phyloP scores from a whole-genome alignment of 2,888 invertebrate species.

The Agriopis leucophaearia region DNA sequence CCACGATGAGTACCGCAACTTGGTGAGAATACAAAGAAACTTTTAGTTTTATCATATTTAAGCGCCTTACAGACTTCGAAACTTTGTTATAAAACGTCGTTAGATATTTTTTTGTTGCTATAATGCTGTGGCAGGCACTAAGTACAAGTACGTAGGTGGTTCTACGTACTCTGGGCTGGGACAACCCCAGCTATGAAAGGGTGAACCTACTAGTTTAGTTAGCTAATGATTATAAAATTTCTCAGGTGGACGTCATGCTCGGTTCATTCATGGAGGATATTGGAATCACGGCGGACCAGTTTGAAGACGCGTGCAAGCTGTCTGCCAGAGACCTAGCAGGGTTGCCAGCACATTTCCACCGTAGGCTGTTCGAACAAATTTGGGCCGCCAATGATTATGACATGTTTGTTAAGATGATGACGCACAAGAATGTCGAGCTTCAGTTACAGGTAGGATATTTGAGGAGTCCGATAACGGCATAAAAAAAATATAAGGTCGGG shows the following conservation, averaged over 20 bases:
- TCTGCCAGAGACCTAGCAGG: constrained; percentile 80
- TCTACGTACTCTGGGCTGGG: no score
- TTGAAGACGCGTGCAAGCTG: constrained; percentile 91
- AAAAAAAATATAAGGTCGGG: no score
- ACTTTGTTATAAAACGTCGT: background rate
- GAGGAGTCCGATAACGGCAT: no score
- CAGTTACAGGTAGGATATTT: constrained; percentile 87
- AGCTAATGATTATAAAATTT: background rate
- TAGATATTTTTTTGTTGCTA: background rate
- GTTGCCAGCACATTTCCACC: constrained; percentile 87
- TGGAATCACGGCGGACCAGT: constrained; percentile 94
- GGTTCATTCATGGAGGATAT: constrained; percentile 97
- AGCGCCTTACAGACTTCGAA: background rate
- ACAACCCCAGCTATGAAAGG: background rate
- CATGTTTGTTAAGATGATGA: constrained; percentile 97
- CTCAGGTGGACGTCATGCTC: constrained; percentile 94
- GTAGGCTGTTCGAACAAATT: constrained; percentile 90
- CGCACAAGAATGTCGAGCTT: constrained; percentile 95
- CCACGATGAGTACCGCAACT: constrained; percentile 94
- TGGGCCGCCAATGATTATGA: constrained; percentile 97
- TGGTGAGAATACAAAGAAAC: constrained; percentile 81
- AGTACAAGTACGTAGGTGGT: background rate
- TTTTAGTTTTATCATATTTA: background rate
- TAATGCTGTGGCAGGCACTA: background rate
- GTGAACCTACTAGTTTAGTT: no score